Conservation (phyloP, 2,113 vertebrate species). For the Clarias gariepinus region DNA sequence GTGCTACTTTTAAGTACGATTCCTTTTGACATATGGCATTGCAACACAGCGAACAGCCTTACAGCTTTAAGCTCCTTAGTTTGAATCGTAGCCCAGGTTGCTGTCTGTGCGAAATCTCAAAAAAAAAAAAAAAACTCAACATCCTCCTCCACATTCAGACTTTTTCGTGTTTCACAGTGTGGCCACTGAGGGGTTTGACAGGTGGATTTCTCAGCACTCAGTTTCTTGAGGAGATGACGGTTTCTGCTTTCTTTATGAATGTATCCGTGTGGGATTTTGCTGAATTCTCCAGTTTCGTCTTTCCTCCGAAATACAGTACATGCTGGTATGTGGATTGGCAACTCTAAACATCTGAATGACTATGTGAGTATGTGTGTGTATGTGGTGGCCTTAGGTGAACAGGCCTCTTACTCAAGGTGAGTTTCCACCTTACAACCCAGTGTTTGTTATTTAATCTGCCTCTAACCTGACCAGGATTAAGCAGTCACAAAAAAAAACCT, state of each 20-base stretch:
- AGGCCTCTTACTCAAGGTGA: neutral
- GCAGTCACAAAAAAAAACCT: neutral
- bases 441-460: neutral
- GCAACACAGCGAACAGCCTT: neutral
- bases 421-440: neutral
- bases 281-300: neutral
- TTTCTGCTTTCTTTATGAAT: constrained; percentile 1
- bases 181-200: constrained; percentile 35
- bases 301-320: neutral
- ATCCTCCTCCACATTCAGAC: neutral
- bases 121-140: neutral
- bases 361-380: neutral
- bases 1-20: neutral
- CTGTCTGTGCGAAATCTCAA: neutral
- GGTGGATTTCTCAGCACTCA: constrained; percentile 16
- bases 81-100: constrained; percentile 3
- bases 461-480: neutral
- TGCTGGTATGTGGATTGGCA: neutral
- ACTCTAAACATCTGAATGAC: neutral
- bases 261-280: neutral
- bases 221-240: neutral
- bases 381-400: neutral
- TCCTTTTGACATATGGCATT: neutral
- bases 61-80: neutral
- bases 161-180: constrained; percentile 1